Conservation (phyloP, 2,888 invertebrate genomes). For the Nomada hirtipes region DNA sequence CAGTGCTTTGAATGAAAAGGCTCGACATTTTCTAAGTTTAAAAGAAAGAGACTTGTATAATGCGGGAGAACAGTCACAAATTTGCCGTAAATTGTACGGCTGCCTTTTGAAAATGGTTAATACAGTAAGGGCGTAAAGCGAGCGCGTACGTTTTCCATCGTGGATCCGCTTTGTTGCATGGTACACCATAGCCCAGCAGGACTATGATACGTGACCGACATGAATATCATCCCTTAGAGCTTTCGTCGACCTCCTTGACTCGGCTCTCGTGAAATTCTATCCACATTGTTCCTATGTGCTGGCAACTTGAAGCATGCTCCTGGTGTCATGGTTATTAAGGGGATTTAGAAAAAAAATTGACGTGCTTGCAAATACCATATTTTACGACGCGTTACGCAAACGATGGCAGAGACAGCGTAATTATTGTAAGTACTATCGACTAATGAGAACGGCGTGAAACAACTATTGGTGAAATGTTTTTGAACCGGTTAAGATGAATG, state of each 20-base stretch:
- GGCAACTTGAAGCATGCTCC: constrained; percentile 14
- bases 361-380: constrained; percentile 1
- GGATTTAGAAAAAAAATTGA: constrained; percentile 16
- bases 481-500: too few relatives aligned
- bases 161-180: constrained; percentile 65
- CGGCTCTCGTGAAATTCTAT: constrained; percentile 44
- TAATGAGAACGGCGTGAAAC: neutral
- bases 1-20: neutral
- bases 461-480: neutral
- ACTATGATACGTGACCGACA: constrained; percentile 76
- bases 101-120: constrained; percentile 11
- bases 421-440: neutral
- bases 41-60: neutral
- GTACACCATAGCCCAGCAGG: constrained; percentile 61
- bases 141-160: constrained; percentile 20
- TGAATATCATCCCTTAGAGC: constrained; percentile 59
- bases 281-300: constrained; percentile 31
- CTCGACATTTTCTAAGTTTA: neutral
- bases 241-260: constrained; percentile 22
- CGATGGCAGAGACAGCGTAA: neutral
- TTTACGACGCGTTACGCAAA: neutral
- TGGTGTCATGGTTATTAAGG: constrained; percentile 16
- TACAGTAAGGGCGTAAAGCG: neutral
- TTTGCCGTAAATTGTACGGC: constrained; percentile 12
- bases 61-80: neutral